A percentile compares a stretch with the other conserved stretches of the same genome.
Evolutionary conservation across 2,113 vertebrate species (phyloP).

Genomic region (Zingel zingel): DNA sequence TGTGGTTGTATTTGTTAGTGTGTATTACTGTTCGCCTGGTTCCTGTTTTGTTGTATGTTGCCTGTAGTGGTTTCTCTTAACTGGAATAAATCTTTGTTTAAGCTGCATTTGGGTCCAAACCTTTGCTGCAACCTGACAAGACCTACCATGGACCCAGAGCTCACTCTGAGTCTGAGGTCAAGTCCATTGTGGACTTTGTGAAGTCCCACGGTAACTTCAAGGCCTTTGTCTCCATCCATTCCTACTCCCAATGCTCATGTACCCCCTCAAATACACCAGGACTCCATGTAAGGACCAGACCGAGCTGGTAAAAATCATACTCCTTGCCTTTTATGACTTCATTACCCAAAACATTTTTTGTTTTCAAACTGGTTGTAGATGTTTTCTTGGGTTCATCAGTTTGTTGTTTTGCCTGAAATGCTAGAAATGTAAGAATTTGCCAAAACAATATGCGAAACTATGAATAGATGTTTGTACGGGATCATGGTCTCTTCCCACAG

Average conservation of each 20-base stretch:
- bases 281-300: constrained; percentile 65
- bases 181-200: constrained; percentile 94
- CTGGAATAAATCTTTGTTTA: too few relatives aligned
- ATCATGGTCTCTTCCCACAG: constrained; percentile 72
- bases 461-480: not conserved
- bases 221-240: constrained; percentile 94
- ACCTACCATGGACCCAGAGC: constrained; percentile 87
- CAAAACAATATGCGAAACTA: not conserved
- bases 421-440: not conserved
- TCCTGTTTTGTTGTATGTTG: too few relatives aligned
- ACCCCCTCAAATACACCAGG: constrained; percentile 90
- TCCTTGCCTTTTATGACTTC: not conserved
- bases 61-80: too few relatives aligned
- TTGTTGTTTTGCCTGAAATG: not conserved
- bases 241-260: constrained; percentile 96
- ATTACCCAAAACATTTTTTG: too few relatives aligned
- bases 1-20: too few relatives aligned
- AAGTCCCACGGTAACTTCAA: constrained; percentile 90
- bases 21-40: too few relatives aligned
- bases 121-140: too few relatives aligned
- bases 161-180: constrained; percentile 92
- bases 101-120: too few relatives aligned
- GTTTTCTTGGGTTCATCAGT: not conserved
- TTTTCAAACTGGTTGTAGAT: not conserved
- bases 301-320: constrained; percentile 88